These are phyloP conservation scores for Zonotrichia leucophrys DNA, from an alignment of 2,113 vertebrate genomes.

Conservation along the genomic window DNA sequence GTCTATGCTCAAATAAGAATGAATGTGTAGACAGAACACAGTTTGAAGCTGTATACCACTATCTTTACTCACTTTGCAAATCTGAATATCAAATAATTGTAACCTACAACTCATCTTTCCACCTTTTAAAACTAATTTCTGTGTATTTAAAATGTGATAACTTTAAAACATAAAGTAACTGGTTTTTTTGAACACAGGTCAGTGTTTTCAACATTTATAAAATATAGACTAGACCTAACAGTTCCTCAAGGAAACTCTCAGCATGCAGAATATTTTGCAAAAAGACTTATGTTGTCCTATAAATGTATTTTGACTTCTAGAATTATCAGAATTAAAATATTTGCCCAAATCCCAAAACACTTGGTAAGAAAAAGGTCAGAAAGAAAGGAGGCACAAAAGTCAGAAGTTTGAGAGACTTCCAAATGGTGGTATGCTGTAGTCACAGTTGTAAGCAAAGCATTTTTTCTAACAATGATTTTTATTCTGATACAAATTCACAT, in stretches of 20 bases:
- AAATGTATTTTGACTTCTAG: background rate
- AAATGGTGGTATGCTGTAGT: background rate
- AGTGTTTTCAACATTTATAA: background rate
- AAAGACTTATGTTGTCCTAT: background rate
- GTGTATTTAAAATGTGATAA: background rate
- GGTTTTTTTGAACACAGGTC: background rate
- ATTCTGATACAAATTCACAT: background rate
- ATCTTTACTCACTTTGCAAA: background rate
- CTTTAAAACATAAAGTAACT: background rate
- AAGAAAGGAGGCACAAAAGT: background rate
- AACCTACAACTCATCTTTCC: background rate
- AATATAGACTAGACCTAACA: background rate
- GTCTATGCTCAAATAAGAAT: background rate
- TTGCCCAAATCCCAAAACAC: background rate
- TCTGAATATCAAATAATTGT: background rate
- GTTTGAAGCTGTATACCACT: background rate
- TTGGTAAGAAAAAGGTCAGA: background rate
- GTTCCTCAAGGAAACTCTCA: background rate
- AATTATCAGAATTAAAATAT: background rate
- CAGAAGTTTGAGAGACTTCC: background rate
- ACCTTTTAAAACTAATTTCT: background rate
- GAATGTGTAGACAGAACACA: background rate
- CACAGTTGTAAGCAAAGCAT: background rate
- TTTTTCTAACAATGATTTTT: background rate
- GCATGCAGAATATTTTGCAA: background rate